Conservation (phyloP, 1,140 invertebrate species). For the Anastrepha obliqua region DNA sequence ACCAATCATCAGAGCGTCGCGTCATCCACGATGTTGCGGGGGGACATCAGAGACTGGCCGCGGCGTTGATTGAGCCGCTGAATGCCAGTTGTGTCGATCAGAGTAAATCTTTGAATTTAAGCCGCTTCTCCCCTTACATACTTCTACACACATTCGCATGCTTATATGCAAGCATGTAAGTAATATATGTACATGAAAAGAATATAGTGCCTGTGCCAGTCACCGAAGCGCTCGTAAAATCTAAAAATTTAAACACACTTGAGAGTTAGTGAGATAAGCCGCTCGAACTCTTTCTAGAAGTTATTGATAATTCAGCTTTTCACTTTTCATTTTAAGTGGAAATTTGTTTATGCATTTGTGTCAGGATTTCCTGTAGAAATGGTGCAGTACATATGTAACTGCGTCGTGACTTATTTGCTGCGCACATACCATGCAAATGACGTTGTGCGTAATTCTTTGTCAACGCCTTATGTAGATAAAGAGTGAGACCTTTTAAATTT, state of each 20-base stretch:
- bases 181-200: background rate
- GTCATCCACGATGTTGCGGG: background rate
- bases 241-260: conserved; percentile 34
- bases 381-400: background rate
- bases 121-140: background rate
- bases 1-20: background rate
- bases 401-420: background rate
- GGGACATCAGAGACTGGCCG: background rate
- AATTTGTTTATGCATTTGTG: conserved; percentile 41
- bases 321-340: conserved; percentile 47
- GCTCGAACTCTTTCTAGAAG: conserved; percentile 18
- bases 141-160: too few relatives aligned
- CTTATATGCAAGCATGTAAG: background rate
- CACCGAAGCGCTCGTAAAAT: conserved; percentile 14
- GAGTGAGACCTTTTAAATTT: conserved; percentile 14
- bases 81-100: background rate
- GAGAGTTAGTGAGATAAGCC: conserved; percentile 20
- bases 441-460: conserved; percentile 14
- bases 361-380: conserved; percentile 47
- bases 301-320: conserved; percentile 28
- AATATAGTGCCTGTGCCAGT: background rate
- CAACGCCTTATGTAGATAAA: background rate
- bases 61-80: background rate
- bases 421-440: background rate
- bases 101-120: conserved; percentile 20